A percentile compares a stretch with the other conserved stretches of the same genome.
Evolutionary conservation across 1,140 invertebrate genomes (phyloP).

Genomic region (Conus ventricosus): DNA sequence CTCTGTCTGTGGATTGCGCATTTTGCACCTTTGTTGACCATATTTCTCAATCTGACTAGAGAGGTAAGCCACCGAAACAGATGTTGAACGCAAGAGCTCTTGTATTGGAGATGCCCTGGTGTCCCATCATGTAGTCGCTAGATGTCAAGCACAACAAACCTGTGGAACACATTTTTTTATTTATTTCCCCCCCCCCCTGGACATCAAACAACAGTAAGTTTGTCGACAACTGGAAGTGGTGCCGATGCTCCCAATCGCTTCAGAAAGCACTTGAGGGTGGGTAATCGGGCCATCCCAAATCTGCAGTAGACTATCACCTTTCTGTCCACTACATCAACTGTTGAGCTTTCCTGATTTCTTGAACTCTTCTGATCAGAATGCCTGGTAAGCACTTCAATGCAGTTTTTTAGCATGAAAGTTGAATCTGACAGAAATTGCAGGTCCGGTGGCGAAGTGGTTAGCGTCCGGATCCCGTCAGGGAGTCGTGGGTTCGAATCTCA

Average conservation of each 20-base stretch:
- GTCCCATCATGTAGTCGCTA: slow-evolving; percentile 20
- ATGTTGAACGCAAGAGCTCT: slow-evolving; percentile 29
- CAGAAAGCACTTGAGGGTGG: background rate
- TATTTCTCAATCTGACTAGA: slow-evolving; percentile 31
- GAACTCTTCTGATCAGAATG: background rate
- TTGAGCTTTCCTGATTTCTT: background rate
- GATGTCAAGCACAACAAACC: slow-evolving; percentile 1
- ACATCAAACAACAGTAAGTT: slow-evolving; percentile 31
- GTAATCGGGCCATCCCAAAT: slow-evolving; percentile 12
- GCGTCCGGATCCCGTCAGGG: too few relatives aligned
- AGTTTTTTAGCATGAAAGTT: background rate
- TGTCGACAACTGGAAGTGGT: slow-evolving; percentile 45
- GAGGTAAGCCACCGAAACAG: slow-evolving; percentile 41
- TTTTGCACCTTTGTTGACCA: slow-evolving; percentile 19
- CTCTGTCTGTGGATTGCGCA: background rate
- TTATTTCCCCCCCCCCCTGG: too few relatives aligned
- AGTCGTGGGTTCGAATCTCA: too few relatives aligned
- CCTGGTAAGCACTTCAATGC: too few relatives aligned
- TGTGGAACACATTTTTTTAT: too few relatives aligned
- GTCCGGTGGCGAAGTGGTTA: too few relatives aligned
- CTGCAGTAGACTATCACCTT: background rate
- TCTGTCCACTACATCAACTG: background rate
- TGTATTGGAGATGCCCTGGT: slow-evolving; percentile 28
- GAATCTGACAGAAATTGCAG: too few relatives aligned
- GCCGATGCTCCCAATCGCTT: slow-evolving; percentile 30